Evolutionary conservation across 2,888 invertebrate genomes (phyloP).

Genomic region (Nephrotoma flavescens): DNA sequence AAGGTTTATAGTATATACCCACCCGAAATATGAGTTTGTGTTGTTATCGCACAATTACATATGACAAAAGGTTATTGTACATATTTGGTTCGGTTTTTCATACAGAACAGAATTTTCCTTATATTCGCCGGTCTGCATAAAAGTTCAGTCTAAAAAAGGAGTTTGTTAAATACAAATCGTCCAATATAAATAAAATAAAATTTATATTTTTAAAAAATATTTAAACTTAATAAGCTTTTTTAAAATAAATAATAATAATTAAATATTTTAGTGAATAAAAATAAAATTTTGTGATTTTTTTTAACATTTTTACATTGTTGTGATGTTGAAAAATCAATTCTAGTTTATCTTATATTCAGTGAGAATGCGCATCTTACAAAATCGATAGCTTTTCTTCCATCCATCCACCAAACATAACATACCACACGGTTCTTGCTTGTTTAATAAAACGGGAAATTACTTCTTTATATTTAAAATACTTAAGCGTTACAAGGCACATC

Average conservation of each 20-base stretch:
- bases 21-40: background rate
- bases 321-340: background rate
- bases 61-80: background rate
- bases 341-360: background rate
- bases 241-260: background rate
- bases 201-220: background rate
- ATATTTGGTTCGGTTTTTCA: background rate
- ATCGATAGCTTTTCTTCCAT: background rate
- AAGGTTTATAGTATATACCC: background rate
- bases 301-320: background rate
- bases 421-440: background rate
- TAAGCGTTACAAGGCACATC: background rate
- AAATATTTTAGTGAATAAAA: background rate
- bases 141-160: background rate
- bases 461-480: background rate
- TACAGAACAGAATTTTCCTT: background rate
- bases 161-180: background rate
- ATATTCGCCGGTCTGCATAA: background rate
- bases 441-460: background rate
- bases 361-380: slow-evolving; percentile 2
- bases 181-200: background rate
- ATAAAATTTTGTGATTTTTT: background rate
- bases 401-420: background rate
- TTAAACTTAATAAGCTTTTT: background rate
- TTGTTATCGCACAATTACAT: background rate